Conservation (phyloP, 2,113 vertebrate genomes). For the Labeo catla region DNA sequence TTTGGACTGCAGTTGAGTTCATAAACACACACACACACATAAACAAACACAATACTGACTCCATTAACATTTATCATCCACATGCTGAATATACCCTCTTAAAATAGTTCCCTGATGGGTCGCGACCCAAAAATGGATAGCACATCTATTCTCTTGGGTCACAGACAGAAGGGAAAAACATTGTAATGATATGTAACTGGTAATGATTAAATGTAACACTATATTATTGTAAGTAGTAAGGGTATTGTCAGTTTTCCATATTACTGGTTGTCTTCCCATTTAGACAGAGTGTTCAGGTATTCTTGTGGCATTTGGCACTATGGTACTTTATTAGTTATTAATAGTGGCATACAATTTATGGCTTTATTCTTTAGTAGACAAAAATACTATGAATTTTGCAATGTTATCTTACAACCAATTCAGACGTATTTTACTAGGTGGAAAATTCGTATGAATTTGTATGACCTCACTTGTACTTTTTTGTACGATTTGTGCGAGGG, state of each 20-base stretch:
- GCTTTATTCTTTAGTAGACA: too few species aligned
- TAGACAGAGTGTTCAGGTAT: background rate
- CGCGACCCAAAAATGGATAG: background rate
- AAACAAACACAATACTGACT: background rate
- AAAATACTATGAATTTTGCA: too few species aligned
- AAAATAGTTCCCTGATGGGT: background rate
- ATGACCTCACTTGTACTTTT: too few species aligned
- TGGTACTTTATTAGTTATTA: background rate
- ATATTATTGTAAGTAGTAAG: background rate
- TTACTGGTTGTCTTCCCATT: background rate
- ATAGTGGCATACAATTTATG: too few species aligned
- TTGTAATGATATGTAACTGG: background rate
- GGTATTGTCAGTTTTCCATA: background rate
- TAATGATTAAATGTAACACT: background rate
- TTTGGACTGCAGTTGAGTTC: constrained; percentile 27
- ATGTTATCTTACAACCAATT: too few species aligned
- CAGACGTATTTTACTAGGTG: too few species aligned
- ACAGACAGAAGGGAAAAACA: background rate
- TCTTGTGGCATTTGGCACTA: background rate
- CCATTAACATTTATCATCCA: background rate
- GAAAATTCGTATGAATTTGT: too few species aligned
- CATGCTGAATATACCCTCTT: background rate
- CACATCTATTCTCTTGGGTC: background rate
- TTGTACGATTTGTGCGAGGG: too few species aligned
- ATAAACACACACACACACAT: background rate